A percentile compares a stretch with the other conserved stretches of the same genome.
These are phyloP conservation scores for Alces alces DNA, from an alignment of 2,113 vertebrate species.

Conservation along the genomic window DNA sequence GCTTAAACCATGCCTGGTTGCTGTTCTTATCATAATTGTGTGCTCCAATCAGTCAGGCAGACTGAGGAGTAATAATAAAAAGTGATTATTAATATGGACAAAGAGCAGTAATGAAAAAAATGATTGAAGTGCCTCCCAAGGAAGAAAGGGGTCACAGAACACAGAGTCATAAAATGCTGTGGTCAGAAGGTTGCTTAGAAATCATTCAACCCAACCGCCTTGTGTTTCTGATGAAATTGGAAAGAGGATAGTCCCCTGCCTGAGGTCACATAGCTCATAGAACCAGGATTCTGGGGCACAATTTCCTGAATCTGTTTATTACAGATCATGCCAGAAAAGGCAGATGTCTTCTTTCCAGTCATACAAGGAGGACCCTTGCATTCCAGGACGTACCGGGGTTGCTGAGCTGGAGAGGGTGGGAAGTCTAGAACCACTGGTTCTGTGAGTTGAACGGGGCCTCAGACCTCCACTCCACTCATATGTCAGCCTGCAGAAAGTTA, in stretches of 20 bases:
- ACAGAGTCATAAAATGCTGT: background rate
- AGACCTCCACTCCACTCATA: background rate
- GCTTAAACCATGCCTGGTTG: background rate
- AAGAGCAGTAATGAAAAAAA: slow-evolving; percentile 35
- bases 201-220: background rate
- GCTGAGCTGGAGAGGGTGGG: background rate
- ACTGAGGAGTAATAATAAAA: slow-evolving; percentile 11
- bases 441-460: background rate
- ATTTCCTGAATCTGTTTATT: background rate
- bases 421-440: background rate
- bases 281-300: background rate
- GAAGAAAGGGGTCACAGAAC: slow-evolving; percentile 49
- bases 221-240: background rate
- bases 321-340: background rate
- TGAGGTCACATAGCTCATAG: background rate
- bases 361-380: background rate
- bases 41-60: background rate
- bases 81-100: slow-evolving; percentile 24
- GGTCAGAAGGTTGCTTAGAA: background rate
- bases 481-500: background rate
- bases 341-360: background rate
- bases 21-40: background rate
- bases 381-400: background rate
- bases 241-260: background rate
- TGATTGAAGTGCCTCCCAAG: background rate